Evolutionary conservation across 2,113 vertebrate genomes (phyloP).

Genomic region (Rhinolophus sinicus): DNA sequence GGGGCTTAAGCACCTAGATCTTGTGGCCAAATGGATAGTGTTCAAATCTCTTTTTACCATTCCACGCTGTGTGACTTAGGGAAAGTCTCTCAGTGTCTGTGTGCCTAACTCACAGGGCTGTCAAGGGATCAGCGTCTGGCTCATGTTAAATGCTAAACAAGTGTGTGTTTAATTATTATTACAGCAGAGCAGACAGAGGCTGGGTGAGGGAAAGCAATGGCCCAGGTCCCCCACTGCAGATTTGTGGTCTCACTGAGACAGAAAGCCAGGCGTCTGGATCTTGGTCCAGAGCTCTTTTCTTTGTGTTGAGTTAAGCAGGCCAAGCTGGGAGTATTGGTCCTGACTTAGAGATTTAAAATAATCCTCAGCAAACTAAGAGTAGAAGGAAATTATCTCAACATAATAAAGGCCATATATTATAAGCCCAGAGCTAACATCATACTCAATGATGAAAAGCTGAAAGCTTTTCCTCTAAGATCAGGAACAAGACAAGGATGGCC

Average conservation of each 20-base stretch:
- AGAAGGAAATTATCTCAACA: background rate
- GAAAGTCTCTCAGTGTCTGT: background rate
- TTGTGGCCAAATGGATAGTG: background rate
- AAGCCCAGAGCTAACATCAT: background rate
- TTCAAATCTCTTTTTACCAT: background rate
- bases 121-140: background rate
- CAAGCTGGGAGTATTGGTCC: background rate
- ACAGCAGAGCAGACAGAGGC: background rate
- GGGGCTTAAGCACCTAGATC: background rate
- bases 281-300: background rate
- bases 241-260: background rate
- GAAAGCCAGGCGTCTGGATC: background rate
- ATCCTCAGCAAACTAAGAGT: background rate
- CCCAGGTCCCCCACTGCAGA: background rate
- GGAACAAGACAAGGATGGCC: background rate
- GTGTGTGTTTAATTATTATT: background rate
- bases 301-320: background rate
- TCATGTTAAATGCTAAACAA: background rate
- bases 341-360: background rate
- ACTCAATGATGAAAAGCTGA: background rate
- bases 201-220: accelerated
- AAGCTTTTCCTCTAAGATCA: background rate
- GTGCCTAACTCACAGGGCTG: background rate
- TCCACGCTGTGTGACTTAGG: background rate
- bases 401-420: background rate